Evolutionary conservation across 2,797 vertebrate species (phyloP).

Genomic region (Pelobates cultripes): DNA sequence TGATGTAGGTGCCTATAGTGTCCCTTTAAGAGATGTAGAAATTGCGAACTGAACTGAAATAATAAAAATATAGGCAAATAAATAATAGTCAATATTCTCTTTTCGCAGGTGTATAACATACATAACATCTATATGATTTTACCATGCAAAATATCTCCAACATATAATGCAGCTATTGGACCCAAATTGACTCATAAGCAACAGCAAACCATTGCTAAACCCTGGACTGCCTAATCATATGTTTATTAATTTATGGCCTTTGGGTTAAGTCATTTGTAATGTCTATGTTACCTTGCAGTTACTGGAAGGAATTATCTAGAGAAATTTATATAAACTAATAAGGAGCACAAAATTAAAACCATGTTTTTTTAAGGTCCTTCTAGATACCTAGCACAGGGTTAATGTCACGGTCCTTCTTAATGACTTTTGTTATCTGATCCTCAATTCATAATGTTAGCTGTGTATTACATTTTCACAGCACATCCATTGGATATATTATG

Average conservation of each 20-base stretch:
- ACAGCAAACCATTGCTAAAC: not conserved
- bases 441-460: conserved; percentile 61
- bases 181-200: not conserved
- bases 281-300: not conserved
- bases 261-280: not conserved
- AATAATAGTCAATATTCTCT: no score
- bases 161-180: not conserved
- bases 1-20: no score
- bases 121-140: no score
- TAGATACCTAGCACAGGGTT: conserved; percentile 64
- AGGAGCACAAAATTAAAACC: not conserved
- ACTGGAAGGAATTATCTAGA: not conserved
- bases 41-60: no score
- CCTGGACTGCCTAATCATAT: not conserved
- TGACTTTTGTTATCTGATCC: conserved; percentile 67
- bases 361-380: not conserved
- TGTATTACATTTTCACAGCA: conserved; percentile 68
- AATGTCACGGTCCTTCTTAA: conserved; percentile 69
- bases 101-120: no score
- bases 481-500: conserved; percentile 73
- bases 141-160: not conserved
- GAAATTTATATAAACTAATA: no score
- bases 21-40: no score
- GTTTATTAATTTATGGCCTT: conserved; percentile 4
- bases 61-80: no score